Conservation (phyloP, 2,113 vertebrate species). For the Gambusia affinis region DNA sequence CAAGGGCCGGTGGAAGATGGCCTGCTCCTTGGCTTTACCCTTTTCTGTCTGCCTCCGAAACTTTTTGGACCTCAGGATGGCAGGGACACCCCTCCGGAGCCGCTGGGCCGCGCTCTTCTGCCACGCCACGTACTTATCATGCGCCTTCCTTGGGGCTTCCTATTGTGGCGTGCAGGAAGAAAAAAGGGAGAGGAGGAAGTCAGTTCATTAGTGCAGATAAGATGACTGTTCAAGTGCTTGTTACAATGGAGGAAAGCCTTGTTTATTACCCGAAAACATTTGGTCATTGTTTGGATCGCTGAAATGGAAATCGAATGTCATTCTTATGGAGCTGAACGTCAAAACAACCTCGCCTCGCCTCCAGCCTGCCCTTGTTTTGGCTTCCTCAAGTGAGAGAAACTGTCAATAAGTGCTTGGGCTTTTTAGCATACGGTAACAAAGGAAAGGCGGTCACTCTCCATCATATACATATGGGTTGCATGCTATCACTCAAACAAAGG, state of each 20-base stretch:
- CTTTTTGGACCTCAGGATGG: constrained; percentile 85
- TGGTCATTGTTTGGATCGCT: constrained; percentile 58
- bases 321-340: constrained; percentile 44
- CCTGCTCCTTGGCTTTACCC: constrained; percentile 84
- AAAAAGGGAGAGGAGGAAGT: constrained; percentile 59
- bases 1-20: constrained; percentile 85
- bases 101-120: constrained; percentile 88
- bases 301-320: constrained; percentile 65
- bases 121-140: constrained; percentile 83
- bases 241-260: constrained; percentile 61
- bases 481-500: constrained; percentile 39
- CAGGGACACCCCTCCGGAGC: constrained; percentile 86
- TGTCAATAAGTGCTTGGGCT: constrained; percentile 69
- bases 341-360: constrained; percentile 60
- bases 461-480: constrained; percentile 67
- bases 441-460: constrained; percentile 55
- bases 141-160: constrained; percentile 87
- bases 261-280: constrained; percentile 55
- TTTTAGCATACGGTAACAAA: constrained; percentile 69
- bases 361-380: constrained; percentile 66
- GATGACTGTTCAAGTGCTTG: constrained; percentile 34
- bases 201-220: constrained; percentile 63
- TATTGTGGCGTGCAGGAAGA: constrained; percentile 66
- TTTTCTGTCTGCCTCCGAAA: constrained; percentile 85
- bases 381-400: constrained; percentile 64